Percentiles rank a stretch among this genome's conserved stretches.
Evolutionary conservation across 1,140 invertebrate genomes (phyloP).

Genomic region (Penaeus vannamei): DNA sequence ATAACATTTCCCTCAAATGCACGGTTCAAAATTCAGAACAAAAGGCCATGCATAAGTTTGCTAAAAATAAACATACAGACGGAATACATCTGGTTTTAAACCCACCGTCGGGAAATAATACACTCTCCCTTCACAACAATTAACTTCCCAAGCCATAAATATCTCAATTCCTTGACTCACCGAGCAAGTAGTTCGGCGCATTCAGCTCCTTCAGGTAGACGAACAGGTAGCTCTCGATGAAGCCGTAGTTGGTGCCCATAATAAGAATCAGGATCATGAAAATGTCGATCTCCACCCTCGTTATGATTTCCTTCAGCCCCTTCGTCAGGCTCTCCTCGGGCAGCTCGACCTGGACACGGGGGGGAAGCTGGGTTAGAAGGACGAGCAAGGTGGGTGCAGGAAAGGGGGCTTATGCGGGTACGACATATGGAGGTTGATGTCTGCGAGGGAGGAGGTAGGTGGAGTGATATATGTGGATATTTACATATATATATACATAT

Average conservation of each 20-base stretch:
- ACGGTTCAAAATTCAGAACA: too few species aligned
- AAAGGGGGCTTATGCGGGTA: too few species aligned
- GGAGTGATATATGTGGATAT: too few species aligned
- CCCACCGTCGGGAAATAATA: too few species aligned
- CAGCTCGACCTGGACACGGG: slow-evolving; percentile 76
- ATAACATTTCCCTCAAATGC: too few species aligned
- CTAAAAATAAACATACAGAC: not conserved
- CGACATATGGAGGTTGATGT: too few species aligned
- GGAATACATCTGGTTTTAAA: not conserved
- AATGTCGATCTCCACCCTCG: slow-evolving; percentile 77
- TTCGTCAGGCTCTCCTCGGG: slow-evolving; percentile 81
- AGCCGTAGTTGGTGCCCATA: slow-evolving; percentile 86
- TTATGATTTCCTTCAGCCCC: slow-evolving; percentile 79
- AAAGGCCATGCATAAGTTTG: too few species aligned
- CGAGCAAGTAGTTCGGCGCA: slow-evolving; percentile 84
- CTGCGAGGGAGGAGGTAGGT: too few species aligned
- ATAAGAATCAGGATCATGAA: slow-evolving; percentile 84
- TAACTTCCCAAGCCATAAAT: not conserved
- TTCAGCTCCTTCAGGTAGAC: slow-evolving; percentile 86
- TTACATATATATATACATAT: too few species aligned
- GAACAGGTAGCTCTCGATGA: slow-evolving; percentile 88
- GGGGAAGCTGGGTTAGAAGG: not conserved
- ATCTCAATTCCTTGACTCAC: slow-evolving; percentile 72
- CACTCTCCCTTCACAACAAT: too few species aligned
- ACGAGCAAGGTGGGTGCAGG: too few species aligned